Percentiles rank a stretch among this genome's conserved stretches.
Evolutionary conservation across 2,888 invertebrate species (phyloP).

Genomic region (Drosophila algonquin): DNA sequence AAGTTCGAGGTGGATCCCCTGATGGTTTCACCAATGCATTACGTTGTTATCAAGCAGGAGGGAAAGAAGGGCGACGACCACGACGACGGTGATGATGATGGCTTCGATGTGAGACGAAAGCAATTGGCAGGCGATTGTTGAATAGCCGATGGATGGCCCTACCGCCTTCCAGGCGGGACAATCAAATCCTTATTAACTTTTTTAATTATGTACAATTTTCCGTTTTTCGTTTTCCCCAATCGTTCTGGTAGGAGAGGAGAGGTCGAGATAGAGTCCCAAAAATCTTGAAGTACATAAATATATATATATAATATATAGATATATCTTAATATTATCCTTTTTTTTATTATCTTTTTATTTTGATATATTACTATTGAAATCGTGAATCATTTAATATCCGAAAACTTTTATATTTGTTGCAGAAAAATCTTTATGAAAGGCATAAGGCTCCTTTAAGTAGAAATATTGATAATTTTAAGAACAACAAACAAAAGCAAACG

Average conservation of each 20-base stretch:
- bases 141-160: not conserved
- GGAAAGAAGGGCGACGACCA: not conserved
- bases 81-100: slow-evolving; percentile 2
- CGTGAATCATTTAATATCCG: not conserved
- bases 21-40: slow-evolving; percentile 48
- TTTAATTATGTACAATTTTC: not conserved
- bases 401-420: not conserved
- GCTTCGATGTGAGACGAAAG: not conserved
- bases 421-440: not conserved
- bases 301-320: slow-evolving; percentile 29
- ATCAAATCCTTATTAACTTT: not conserved
- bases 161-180: not conserved
- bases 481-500: not conserved
- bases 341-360: not conserved
- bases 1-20: not conserved
- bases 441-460: not conserved
- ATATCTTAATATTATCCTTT: slow-evolving; percentile 11
- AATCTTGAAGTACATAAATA: not conserved
- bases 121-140: not conserved
- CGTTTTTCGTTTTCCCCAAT: not conserved
- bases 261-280: not conserved
- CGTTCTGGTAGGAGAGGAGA: no score
- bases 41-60: slow-evolving; percentile 64
- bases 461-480: not conserved
- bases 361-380: no score